Base-by-base conservation (phyloP, 2,797 vertebrate genomes). In the Anabas testudineus region DNA sequence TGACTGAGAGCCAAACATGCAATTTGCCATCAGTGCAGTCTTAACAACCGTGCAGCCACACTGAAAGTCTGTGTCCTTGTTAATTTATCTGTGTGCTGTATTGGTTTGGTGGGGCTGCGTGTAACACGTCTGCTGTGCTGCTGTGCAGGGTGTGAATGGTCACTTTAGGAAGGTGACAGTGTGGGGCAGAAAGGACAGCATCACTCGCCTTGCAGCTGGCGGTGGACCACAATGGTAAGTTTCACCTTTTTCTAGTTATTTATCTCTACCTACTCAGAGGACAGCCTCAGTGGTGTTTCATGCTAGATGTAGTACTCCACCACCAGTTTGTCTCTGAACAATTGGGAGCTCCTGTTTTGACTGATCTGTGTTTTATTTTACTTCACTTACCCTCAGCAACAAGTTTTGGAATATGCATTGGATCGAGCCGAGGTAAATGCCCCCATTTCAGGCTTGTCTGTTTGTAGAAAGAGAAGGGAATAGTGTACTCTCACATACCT, bases 391-490 rank as follows among this genome's bases (percentile, higher is more conserved):
- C 53, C 19, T 79, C 87, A 99, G 98, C 97, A 99, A 87, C 97
- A 99, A 92, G 94, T 96, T 92, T 95, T 99, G 93, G 98, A 99
- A 94, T 93, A 95, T 95, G 98, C 97, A 92, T 93, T 99, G 95
- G 98, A 99, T 93, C 96, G 97, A 93, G 97, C 98, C 28, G 98
- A 99, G 97, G 98, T 99, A 94, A 93, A 45, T 37, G 32, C 24
- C 3, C 0, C 15, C 28, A 9, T 49, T 49, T 64, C 10, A 32
- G 1, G 2, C 45, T 2, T 26, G 9, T 37, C 12, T 46, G 14
- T 46, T 39, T 66, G 16, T 46, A 7, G 14, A 15, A 34, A 5
- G 10, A 43, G 3, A 36, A 45, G 57, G 7, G 0, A 49, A 63
- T 28, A 41, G 19, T n/a, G 39, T 66, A 5, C 10, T 7, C 7